A percentile compares a stretch with the other conserved stretches of the same genome.
These are phyloP conservation scores for Nibea coibor DNA, from an alignment of 2,113 vertebrate genomes.

Conservation along the genomic window DNA sequence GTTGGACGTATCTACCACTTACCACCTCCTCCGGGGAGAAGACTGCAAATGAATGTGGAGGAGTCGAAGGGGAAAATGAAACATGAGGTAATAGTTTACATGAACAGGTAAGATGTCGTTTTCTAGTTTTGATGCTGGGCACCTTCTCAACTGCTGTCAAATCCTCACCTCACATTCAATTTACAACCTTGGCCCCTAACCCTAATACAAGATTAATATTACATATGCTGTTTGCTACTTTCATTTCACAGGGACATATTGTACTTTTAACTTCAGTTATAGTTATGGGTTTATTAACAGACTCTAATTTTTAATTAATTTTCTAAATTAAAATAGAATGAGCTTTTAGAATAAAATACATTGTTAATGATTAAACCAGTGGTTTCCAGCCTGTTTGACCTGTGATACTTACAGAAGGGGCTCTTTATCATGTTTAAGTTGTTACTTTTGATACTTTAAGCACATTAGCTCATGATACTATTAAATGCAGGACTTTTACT, in stretches of 20 bases:
- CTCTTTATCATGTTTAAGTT: not conserved
- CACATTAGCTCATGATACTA: no score
- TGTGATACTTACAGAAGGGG: not conserved
- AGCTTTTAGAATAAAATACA: not conserved
- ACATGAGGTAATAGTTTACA: constrained; percentile 62
- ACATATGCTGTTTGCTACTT: not conserved
- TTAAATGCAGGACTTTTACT: no score
- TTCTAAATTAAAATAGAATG: not conserved
- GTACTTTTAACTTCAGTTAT: no score
- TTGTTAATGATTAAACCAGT: not conserved
- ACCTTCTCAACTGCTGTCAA: not conserved
- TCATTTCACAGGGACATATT: not conserved
- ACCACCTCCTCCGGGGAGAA: constrained; percentile 40
- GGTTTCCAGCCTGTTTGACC: not conserved
- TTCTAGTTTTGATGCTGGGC: constrained; percentile 13
- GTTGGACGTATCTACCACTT: constrained; percentile 47
- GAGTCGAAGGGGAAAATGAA: constrained; percentile 40
- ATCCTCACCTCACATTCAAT: constrained; percentile 9
- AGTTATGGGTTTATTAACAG: no score
- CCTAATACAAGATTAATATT: constrained; percentile 6
- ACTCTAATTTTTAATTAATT: not conserved
- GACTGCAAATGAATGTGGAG: constrained; percentile 44
- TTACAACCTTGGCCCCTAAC: not conserved
- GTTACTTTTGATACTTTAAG: no score
- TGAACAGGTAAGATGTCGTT: constrained; percentile 50